phyloP scores from a whole-genome alignment of 2,888 invertebrate species.

The Amphipoea lucens region DNA sequence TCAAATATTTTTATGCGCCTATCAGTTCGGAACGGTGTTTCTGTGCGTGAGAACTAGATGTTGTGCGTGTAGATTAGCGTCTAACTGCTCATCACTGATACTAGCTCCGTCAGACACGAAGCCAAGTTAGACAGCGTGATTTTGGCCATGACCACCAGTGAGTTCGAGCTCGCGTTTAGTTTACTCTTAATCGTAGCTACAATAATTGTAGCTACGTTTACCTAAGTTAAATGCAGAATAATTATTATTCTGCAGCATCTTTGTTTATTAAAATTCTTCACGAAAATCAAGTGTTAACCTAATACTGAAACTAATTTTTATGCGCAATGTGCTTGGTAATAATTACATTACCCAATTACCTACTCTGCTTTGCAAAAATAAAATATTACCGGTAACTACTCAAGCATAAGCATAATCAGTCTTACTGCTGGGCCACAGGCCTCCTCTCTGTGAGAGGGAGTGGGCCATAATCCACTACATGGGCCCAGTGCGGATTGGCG shows the following conservation, averaged over 20 bases:
- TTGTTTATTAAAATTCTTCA: background rate
- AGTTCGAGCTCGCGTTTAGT: no score
- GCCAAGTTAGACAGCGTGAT: no score
- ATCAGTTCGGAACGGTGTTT: no score
- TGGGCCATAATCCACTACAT: background rate
- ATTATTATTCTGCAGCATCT: background rate
- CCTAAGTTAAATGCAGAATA: no score
- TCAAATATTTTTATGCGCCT: no score
- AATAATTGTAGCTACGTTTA: no score
- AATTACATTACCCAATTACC: background rate
- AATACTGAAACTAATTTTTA: background rate
- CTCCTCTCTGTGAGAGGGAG: background rate
- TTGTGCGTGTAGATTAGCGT: no score
- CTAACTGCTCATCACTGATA: no score
- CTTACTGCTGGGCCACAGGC: background rate
- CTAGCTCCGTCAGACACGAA: no score
- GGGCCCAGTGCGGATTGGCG: background rate
- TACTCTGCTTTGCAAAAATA: slow-evolving; percentile 1
- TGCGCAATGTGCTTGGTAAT: background rate
- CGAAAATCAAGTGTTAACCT: background rate
- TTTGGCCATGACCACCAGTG: no score
- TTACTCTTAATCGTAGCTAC: background rate
- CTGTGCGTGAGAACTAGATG: no score
- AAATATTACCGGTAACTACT: background rate
- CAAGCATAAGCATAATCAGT: no score